Base-by-base conservation (phyloP, 2,888 invertebrate genomes). In the Pachymerium ferrugineum region DNA sequence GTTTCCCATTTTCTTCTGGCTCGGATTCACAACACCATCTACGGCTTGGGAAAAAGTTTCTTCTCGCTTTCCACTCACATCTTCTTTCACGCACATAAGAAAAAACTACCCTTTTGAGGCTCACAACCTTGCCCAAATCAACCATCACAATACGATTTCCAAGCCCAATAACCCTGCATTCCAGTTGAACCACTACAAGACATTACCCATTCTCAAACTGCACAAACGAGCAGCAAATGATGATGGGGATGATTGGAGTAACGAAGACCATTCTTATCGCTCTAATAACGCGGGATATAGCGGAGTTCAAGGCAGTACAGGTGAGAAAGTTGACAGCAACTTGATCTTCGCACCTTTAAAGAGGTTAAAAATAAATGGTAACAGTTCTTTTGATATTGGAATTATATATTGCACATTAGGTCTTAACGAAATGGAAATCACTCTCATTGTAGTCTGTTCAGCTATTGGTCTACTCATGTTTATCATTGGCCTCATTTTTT, bases 351-450 rank as follows among this genome's bases (percentile, higher is more conserved):
- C n/a, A n/a, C n/a, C n/a, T n/a, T n/a, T n/a, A n/a, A n/a, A n/a
- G n/a, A n/a, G n/a, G n/a, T n/a, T n/a, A n/a, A n/a, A n/a, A n/a
- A n/a, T n/a, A n/a, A n/a, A n/a, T n/a, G n/a, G n/a, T n/a, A n/a
- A n/a, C n/a, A n/a, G n/a, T 38, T n/a, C 12, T 38, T 8, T 12
- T 38, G n/a, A 38, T n/a, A 38, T 38, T 38, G 12, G 8, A n/a
- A 2, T 54, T 4, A 1, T 54, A 25, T 22, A 25, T 25, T 22
- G 12, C 3, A 22, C 3, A 47, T 70, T 47, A 74, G 74, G 74
- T 19, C 30, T 74, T 8, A 70, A 30, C 30, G 74, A 74, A 30
- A 74, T 70, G 70, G 74, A 74, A 70, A 74, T 74, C 8, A 42
- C 70, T 3, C 70, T 74, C 14, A 74, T 74, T 31, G 70, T 74